Base-by-base conservation (phyloP, 2,113 vertebrate species). In the Danionella cerebrum region DNA sequence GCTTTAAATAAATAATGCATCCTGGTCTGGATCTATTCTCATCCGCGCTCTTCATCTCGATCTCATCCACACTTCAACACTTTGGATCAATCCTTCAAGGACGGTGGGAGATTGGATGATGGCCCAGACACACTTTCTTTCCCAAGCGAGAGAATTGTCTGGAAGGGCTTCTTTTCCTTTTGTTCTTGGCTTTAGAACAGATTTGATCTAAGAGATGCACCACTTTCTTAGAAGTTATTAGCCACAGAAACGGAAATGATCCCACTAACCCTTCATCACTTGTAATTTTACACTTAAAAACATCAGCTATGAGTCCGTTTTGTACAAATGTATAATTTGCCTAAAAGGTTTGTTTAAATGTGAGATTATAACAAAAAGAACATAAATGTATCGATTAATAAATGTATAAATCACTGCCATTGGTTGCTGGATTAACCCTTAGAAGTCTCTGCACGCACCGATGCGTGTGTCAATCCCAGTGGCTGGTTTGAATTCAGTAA, bases 1-100 rank as follows among this genome's bases (percentile, higher is more conserved):
- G 77, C 57, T 80, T 79, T 80, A 80, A 82, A 82, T 80, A 82
- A 82, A 82, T 79, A 80, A 80, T 82, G 78, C 60, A 58, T 48
- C 33, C 67, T 66, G 52, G 67, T 74, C 78, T 77, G 69, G 69
- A 77, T 79, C 73, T 77, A 76, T 77, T 67, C 64, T 73, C 52
- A 62, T 67, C 35, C 69, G 64, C 53, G 42, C 59, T 71, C 69
- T 60, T 39, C 68, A 18, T 65, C 50, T 54, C 45, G 18, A 45
- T 38, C 48, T 31, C 55, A 67, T 62, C 50, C 53, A 59, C 51
- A 31, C 47, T 58, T 66, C 42, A 57, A 33, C 66, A 68, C 67
- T 74, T 71, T 69, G 63, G 71, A 75, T 78, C 74, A 65, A 69
- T 76, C 74, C 71, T 54, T 78, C 63, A 79, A 76, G 77, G 64